Evolutionary conservation across 2,113 vertebrate genomes (phyloP).

Genomic region (Nothobranchius furzeri): DNA sequence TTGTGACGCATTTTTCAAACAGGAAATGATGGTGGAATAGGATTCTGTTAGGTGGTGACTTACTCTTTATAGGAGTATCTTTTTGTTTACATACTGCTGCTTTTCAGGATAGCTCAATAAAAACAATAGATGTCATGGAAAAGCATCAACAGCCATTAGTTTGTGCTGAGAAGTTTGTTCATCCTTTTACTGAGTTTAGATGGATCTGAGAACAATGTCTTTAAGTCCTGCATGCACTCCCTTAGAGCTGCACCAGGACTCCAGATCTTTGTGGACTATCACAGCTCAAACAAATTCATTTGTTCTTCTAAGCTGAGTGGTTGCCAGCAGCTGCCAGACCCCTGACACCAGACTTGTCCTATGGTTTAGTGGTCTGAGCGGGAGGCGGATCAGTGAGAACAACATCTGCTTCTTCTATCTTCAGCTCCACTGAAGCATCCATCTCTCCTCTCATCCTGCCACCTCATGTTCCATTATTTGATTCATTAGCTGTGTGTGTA

Average conservation of each 20-base stretch:
- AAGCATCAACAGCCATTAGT: too few relatives aligned
- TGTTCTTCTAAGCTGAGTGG: constrained; percentile 54
- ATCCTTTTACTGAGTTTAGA: too few relatives aligned
- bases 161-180: too few relatives aligned
- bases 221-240: neutral
- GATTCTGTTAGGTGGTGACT: too few relatives aligned
- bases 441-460: constrained; percentile 45
- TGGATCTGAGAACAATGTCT: too few relatives aligned
- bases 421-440: constrained; percentile 22
- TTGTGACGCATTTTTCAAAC: too few relatives aligned
- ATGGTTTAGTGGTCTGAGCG: constrained; percentile 49
- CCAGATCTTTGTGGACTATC: constrained; percentile 2
- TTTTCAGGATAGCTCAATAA: too few relatives aligned
- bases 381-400: constrained; percentile 31
- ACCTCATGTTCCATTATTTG: constrained; percentile 53
- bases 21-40: too few relatives aligned
- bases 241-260: constrained; percentile 18
- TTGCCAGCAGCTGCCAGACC: constrained; percentile 52
- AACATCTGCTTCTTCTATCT: constrained; percentile 53
- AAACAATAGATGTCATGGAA: too few relatives aligned
- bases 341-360: constrained; percentile 33
- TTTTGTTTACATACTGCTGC: too few relatives aligned
- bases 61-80: too few relatives aligned
- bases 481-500: constrained; percentile 64
- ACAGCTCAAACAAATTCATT: constrained; percentile 35